These are phyloP conservation scores for Mormyrops attenuatus DNA, from an alignment of 2,797 vertebrate species.

Conservation along the genomic window DNA sequence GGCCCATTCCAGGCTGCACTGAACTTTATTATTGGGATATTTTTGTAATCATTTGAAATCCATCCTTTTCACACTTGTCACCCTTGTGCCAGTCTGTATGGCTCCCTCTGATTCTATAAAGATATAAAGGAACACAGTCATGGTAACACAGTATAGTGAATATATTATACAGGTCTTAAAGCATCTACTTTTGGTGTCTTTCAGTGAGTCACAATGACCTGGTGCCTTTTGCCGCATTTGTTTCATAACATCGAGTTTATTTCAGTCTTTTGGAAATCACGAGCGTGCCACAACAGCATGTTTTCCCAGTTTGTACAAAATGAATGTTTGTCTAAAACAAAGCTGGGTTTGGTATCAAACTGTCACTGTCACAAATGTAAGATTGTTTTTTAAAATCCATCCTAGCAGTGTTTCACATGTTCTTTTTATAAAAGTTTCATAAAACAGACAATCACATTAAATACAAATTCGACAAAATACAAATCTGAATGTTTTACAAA, in stretches of 20 bases:
- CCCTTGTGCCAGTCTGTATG: not conserved
- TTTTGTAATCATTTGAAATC: not conserved
- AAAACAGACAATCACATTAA: constrained; percentile 1
- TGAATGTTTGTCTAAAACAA: constrained; percentile 8
- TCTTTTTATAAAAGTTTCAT: constrained; percentile 13
- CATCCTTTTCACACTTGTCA: not conserved
- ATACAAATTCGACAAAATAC: constrained; percentile 10
- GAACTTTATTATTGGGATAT: not conserved
- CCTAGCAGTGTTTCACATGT: not conserved
- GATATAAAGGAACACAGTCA: not conserved
- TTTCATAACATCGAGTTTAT: constrained; percentile 4
- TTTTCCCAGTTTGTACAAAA: constrained; percentile 10
- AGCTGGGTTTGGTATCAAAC: not conserved
- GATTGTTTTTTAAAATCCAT: not conserved
- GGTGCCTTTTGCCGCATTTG: not conserved
- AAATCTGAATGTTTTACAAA: constrained; percentile 10
- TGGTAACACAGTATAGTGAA: not conserved
- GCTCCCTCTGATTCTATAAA: not conserved
- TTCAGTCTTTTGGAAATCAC: not conserved
- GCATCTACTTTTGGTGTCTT: not conserved
- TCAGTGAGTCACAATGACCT: not conserved
- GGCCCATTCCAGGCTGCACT: not conserved
- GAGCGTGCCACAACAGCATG: not conserved
- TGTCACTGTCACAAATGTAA: constrained; percentile 4
- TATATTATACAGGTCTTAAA: not conserved